These are phyloP conservation scores for Hippoglossus hippoglossus DNA, from an alignment of 2,797 vertebrate genomes.

Conservation along the genomic window DNA sequence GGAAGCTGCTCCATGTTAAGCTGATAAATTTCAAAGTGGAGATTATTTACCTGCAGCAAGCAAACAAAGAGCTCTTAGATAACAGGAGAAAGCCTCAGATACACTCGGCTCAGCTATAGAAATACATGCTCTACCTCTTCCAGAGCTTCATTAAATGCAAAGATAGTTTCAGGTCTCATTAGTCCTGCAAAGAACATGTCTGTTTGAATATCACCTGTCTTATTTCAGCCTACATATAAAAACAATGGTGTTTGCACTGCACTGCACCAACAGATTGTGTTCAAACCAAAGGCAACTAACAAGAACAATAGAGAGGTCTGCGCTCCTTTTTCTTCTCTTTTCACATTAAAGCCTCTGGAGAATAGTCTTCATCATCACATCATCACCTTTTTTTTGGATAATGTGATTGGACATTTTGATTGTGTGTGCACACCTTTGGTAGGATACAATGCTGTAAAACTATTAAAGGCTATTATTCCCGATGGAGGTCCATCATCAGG, in stretches of 20 bases:
- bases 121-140: conserved; percentile 12
- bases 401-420: conserved; percentile 1
- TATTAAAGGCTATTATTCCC: conserved; percentile 3
- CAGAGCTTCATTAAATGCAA: conserved; percentile 27
- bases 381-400: conserved; percentile 1
- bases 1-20: conserved; percentile 41
- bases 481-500: background rate
- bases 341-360: conserved; percentile 10
- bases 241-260: background rate
- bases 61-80: conserved; percentile 42
- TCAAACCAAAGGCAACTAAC: conserved; percentile 1
- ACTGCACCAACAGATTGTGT: background rate
- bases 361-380: conserved; percentile 1
- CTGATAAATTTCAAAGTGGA: conserved; percentile 40
- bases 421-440: conserved; percentile 8
- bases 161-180: conserved; percentile 30
- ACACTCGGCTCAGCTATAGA: conserved; percentile 3
- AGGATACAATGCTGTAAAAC: conserved; percentile 1
- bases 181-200: conserved; percentile 15
- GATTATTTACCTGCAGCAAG: conserved; percentile 53
- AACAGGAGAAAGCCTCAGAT: conserved; percentile 5
- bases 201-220: conserved; percentile 15
- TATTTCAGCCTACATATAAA: conserved; percentile 2
- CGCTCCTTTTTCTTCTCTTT: background rate
- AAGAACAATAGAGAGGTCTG: conserved; percentile 7